These are phyloP conservation scores for Laterallus jamaicensis DNA, from an alignment of 2,113 vertebrate genomes.

Conservation along the genomic window DNA sequence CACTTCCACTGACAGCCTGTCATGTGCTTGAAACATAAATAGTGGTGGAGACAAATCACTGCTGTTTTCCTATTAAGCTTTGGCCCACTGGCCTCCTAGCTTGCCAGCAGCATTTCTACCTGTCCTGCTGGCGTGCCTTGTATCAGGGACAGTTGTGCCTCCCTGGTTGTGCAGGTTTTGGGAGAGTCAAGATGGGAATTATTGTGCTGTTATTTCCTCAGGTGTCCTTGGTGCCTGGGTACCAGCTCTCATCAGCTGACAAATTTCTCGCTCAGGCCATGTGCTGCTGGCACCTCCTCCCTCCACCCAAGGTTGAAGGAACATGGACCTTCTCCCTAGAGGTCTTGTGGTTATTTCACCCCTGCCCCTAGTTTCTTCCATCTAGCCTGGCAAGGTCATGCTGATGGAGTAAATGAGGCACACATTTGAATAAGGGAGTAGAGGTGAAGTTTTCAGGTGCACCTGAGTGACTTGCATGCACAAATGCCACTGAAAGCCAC, in stretches of 20 bases:
- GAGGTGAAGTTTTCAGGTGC: conserved; percentile 24
- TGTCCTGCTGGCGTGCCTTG: not conserved
- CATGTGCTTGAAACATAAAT: conserved; percentile 79
- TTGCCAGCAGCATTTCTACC: conserved; percentile 51
- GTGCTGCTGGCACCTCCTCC: not conserved
- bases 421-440: conserved; percentile 45
- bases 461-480: conserved; percentile 9
- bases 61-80: conserved; percentile 82
- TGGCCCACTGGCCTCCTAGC: conserved; percentile 72
- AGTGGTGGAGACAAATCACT: conserved; percentile 77
- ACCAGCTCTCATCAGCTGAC: conserved; percentile 12
- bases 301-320: not conserved
- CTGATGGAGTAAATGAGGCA: conserved; percentile 8
- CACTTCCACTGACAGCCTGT: conserved; percentile 77
- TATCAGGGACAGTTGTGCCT: conserved; percentile 28
- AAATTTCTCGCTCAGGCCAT: not conserved
- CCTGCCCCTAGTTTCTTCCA: not conserved
- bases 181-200: conserved; percentile 10
- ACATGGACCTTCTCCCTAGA: not conserved
- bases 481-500: conserved; percentile 15
- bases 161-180: not conserved
- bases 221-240: conserved; percentile 38
- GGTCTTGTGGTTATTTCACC: not conserved
- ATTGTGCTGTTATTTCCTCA: conserved; percentile 24
- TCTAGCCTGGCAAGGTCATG: not conserved